phyloP scores from a whole-genome alignment of 2,113 vertebrate species.

The Labeo catla region DNA sequence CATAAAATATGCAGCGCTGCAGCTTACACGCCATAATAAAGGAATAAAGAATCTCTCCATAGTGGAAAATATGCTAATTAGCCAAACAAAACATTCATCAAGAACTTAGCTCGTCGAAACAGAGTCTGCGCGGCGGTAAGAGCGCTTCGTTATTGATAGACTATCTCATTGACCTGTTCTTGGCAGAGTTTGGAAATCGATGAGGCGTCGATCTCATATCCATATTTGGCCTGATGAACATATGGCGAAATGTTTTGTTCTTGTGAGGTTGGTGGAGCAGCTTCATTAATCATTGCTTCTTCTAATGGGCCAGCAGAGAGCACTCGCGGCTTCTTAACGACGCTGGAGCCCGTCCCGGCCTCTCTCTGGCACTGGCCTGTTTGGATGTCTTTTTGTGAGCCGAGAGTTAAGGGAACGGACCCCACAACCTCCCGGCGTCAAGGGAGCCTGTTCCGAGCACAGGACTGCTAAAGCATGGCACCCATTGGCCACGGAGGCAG shows the following conservation, averaged over 20 bases:
- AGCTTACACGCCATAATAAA: constrained; percentile 23
- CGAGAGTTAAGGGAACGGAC: constrained; percentile 24
- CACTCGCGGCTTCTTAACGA: constrained; percentile 61
- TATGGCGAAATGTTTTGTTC: constrained; percentile 41
- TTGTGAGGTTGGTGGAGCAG: background rate
- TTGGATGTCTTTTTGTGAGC: background rate
- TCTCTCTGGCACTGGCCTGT: constrained; percentile 50
- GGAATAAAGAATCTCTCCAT: constrained; percentile 34
- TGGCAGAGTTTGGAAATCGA: constrained; percentile 38
- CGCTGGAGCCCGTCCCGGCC: constrained; percentile 62
- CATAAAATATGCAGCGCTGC: constrained; percentile 17
- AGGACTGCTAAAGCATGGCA: constrained; percentile 31
- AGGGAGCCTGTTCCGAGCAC: constrained; percentile 18
- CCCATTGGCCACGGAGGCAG: constrained; percentile 28
- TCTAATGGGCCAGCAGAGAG: constrained; percentile 34
- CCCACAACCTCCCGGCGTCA: constrained; percentile 35
- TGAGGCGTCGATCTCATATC: constrained; percentile 28
- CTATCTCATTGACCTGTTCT: constrained; percentile 20
- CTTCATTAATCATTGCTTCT: constrained; percentile 35
- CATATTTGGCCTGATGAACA: constrained; percentile 31
- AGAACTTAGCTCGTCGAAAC: background rate
- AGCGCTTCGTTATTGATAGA: constrained; percentile 13
- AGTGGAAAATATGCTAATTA: constrained; percentile 32
- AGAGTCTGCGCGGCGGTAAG: background rate
- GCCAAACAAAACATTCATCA: constrained; percentile 36